These are phyloP conservation scores for Pedicia rivosa DNA, from an alignment of 2,888 invertebrate species.

Conservation along the genomic window DNA sequence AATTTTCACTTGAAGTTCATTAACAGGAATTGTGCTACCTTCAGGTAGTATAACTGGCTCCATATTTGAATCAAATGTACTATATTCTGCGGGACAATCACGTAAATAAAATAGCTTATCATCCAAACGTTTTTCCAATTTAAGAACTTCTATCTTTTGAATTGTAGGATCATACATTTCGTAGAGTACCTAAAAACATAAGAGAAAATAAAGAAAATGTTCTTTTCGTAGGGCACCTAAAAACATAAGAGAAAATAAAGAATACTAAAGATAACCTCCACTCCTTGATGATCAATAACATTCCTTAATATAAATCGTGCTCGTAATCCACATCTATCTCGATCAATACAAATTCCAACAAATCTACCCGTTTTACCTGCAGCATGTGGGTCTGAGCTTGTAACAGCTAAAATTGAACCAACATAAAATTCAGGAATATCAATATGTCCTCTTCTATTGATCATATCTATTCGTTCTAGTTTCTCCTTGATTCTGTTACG, in stretches of 20 bases:
- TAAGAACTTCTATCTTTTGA: slow-evolving; percentile 75
- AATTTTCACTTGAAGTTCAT: slow-evolving; percentile 52
- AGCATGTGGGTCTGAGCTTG: slow-evolving; percentile 70
- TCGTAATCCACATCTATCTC: slow-evolving; percentile 65
- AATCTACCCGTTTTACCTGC: slow-evolving; percentile 66
- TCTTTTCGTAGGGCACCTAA: too few relatives aligned
- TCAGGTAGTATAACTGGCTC: slow-evolving; percentile 65
- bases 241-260: too few relatives aligned
- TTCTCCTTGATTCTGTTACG: slow-evolving; percentile 73
- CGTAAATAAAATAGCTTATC: slow-evolving; percentile 73
- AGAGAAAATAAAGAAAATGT: too few relatives aligned
- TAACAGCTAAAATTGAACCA: slow-evolving; percentile 80
- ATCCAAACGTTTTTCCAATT: slow-evolving; percentile 86
- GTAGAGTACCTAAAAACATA: too few relatives aligned
- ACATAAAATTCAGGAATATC: slow-evolving; percentile 98
- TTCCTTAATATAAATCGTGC: slow-evolving; percentile 82
- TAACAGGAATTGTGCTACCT: slow-evolving; percentile 62
- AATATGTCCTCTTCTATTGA: slow-evolving; percentile 59
- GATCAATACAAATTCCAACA: slow-evolving; percentile 73
- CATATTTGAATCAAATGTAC: slow-evolving; percentile 87
- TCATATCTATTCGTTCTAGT: slow-evolving; percentile 85
- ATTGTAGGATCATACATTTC: slow-evolving; percentile 90
- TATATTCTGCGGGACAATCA: slow-evolving; percentile 81
- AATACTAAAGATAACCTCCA: too few relatives aligned
- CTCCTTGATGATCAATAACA: slow-evolving; percentile 75